A percentile compares a stretch with the other conserved stretches of the same genome.
These are phyloP conservation scores for Fringilla coelebs DNA, from an alignment of 2,797 vertebrate genomes.

Conservation along the genomic window DNA sequence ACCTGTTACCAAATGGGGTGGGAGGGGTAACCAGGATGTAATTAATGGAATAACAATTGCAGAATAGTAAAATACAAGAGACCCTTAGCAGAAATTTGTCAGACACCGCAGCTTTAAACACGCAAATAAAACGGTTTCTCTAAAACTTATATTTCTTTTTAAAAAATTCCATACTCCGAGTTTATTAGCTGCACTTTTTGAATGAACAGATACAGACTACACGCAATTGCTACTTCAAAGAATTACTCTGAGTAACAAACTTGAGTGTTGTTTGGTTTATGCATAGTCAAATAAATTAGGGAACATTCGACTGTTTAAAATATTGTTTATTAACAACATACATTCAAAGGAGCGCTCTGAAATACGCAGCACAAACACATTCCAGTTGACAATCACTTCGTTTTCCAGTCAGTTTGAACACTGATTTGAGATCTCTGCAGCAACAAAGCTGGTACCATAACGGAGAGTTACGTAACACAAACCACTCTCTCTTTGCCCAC, in stretches of 20 bases:
- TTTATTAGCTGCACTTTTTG: background rate
- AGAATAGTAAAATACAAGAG: background rate
- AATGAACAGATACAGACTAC: background rate
- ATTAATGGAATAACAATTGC: background rate
- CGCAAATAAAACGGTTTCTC: accelerated
- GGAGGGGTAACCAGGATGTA: background rate
- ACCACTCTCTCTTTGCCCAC: background rate
- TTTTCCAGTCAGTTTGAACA: background rate
- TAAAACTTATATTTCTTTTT: background rate
- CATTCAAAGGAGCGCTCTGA: background rate
- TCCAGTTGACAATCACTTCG: background rate
- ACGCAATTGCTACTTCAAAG: background rate
- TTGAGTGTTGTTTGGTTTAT: slow-evolving; percentile 19
- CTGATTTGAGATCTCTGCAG: background rate
- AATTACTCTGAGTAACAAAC: background rate
- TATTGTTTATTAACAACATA: slow-evolving; percentile 21
- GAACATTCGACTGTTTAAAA: background rate
- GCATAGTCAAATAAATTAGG: background rate
- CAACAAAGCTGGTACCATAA: background rate
- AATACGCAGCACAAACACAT: background rate
- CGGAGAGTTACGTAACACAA: background rate
- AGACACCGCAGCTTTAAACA: background rate
- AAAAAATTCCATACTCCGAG: background rate
- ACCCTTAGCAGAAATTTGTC: background rate
- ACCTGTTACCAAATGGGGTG: background rate